These are phyloP conservation scores for Polypterus senegalus DNA, from an alignment of 2,113 vertebrate species.

Conservation along the genomic window DNA sequence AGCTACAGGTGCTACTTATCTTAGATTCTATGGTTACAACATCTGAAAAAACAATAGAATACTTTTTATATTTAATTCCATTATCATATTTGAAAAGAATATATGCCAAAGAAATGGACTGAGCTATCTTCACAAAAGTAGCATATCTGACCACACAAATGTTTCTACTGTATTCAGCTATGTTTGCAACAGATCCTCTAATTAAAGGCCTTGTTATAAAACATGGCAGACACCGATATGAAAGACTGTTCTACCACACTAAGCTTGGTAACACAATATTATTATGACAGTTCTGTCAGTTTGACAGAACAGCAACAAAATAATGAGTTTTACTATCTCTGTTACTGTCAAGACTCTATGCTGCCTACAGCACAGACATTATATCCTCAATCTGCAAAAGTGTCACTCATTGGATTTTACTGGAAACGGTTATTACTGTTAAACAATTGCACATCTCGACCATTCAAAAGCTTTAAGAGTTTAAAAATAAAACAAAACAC, in stretches of 20 bases:
- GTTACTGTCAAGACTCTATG: background rate
- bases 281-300: constrained; percentile 3
- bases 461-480: background rate
- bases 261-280: constrained; percentile 2
- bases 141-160: background rate
- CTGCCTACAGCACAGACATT: background rate
- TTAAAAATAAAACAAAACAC: too few relatives aligned
- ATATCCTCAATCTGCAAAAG: background rate
- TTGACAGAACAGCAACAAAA: constrained; percentile 1
- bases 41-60: too few relatives aligned
- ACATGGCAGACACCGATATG: background rate
- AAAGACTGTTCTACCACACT: background rate
- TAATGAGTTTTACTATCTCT: constrained; percentile 1
- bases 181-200: background rate
- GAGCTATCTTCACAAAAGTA: background rate
- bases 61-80: too few relatives aligned
- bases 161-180: background rate
- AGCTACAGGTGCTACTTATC: too few relatives aligned
- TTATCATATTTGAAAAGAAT: too few relatives aligned
- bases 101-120: too few relatives aligned
- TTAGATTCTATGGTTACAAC: too few relatives aligned
- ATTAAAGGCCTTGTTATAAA: background rate
- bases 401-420: background rate
- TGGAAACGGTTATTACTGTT: background rate
- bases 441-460: background rate